Evolutionary conservation across 1,140 invertebrate genomes (phyloP).

Genomic region (Plutomurus gul): DNA sequence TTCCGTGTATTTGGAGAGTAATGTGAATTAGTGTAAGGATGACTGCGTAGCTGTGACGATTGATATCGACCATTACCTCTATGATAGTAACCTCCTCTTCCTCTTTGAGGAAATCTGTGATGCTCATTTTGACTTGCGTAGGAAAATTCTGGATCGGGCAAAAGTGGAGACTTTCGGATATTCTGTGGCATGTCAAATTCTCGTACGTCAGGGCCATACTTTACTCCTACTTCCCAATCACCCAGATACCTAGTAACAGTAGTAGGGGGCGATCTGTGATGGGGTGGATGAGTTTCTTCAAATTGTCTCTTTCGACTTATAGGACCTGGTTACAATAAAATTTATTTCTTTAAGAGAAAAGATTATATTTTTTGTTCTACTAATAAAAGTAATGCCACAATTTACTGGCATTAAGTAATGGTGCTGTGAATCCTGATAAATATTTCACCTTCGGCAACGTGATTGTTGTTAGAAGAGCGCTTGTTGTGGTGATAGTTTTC

Average conservation of each 20-base stretch:
- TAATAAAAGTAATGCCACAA: no score
- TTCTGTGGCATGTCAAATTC: background rate
- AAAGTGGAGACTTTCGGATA: background rate
- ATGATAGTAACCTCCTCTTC: background rate
- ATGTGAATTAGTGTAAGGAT: background rate
- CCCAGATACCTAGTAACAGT: conserved; percentile 4
- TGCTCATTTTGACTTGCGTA: background rate
- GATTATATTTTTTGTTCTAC: no score
- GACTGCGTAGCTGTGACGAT: background rate
- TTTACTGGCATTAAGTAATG: no score
- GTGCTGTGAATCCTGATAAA: no score
- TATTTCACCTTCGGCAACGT: no score
- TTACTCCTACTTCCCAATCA: conserved; percentile 31
- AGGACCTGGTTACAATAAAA: no score
- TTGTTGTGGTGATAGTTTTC: background rate
- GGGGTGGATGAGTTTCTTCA: background rate
- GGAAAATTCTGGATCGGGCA: background rate
- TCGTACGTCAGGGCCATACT: background rate
- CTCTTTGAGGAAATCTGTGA: background rate
- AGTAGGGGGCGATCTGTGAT: background rate
- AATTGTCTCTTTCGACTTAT: background rate
- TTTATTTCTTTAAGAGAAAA: no score
- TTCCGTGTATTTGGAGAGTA: background rate
- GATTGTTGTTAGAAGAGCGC: no score
- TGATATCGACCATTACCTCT: background rate